These are phyloP conservation scores for Amia ocellicauda DNA, from an alignment of 2,113 vertebrate species.

Conservation along the genomic window DNA sequence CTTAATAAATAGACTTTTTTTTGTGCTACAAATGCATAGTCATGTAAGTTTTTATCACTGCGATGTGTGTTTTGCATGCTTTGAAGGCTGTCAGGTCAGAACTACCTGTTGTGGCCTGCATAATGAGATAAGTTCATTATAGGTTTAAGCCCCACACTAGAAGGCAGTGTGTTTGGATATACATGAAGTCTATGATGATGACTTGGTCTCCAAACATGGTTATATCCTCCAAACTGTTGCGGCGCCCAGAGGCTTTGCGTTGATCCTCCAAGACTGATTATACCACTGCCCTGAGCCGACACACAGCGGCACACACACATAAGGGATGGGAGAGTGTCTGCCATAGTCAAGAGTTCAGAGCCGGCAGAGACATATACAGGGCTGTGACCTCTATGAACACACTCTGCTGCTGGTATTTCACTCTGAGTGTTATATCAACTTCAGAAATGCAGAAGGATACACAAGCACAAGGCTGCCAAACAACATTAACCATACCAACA, in stretches of 20 bases:
- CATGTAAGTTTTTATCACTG: too few species aligned
- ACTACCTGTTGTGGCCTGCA: conserved; percentile 25
- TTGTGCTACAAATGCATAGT: neutral
- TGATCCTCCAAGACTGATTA: conserved; percentile 63
- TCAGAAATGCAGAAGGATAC: too few species aligned
- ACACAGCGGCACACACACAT: conserved; percentile 55
- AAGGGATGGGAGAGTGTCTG: conserved; percentile 31
- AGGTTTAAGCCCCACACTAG: conserved; percentile 34
- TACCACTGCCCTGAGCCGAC: conserved; percentile 47
- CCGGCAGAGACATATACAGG: conserved; percentile 43
- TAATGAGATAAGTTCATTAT: conserved; percentile 32
- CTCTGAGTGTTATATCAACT: too few species aligned
- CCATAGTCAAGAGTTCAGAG: conserved; percentile 45
- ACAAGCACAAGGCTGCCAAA: too few species aligned
- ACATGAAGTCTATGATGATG: conserved; percentile 53
- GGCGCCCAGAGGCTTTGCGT: conserved; percentile 44
- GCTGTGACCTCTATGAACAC: conserved; percentile 58
- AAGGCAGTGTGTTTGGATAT: conserved; percentile 49
- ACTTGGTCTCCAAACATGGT: conserved; percentile 35
- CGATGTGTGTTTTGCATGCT: too few species aligned
- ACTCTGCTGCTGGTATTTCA: conserved; percentile 9
- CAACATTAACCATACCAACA: too few species aligned
- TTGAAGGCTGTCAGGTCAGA: neutral
- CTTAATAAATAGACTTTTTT: neutral
- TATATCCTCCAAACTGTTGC: conserved; percentile 50